Evolutionary conservation across 2,113 vertebrate genomes (phyloP).

Genomic region (Candoia aspera): DNA sequence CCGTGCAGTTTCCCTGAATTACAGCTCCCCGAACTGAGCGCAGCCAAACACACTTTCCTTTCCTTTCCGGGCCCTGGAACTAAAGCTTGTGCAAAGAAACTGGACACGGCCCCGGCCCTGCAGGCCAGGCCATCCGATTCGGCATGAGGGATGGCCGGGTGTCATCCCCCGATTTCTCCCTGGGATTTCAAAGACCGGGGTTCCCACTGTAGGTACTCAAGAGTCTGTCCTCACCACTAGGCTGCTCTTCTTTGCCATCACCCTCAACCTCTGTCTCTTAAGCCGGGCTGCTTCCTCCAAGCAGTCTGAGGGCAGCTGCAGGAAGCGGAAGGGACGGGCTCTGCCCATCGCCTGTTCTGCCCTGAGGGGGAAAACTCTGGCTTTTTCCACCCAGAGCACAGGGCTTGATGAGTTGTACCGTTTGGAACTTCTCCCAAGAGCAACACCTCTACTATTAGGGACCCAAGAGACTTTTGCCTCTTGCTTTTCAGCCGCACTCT

Average conservation of each 20-base stretch:
- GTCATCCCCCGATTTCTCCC: neutral
- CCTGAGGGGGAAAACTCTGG: neutral
- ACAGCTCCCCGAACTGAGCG: neutral
- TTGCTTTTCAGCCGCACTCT: neutral
- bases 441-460: neutral
- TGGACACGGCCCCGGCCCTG: neutral
- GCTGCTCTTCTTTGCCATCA: too few relatives aligned
- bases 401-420: neutral
- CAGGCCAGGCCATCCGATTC: too few relatives aligned
- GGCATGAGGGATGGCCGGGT: too few relatives aligned
- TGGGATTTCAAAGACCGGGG: neutral
- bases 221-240: too few relatives aligned
- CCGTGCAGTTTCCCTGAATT: neutral
- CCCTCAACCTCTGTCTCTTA: too few relatives aligned
- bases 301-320: too few relatives aligned
- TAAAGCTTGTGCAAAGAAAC: too few relatives aligned
- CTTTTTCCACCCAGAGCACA: neutral
- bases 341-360: too few relatives aligned
- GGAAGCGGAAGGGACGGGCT: too few relatives aligned
- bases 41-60: too few relatives aligned
- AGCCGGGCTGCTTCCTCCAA: too few relatives aligned
- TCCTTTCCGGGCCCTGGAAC: neutral
- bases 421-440: neutral
- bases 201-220: too few relatives aligned
- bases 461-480: neutral